These are phyloP conservation scores for Nycteola revayana DNA, from an alignment of 2,888 invertebrate species.

Conservation along the genomic window DNA sequence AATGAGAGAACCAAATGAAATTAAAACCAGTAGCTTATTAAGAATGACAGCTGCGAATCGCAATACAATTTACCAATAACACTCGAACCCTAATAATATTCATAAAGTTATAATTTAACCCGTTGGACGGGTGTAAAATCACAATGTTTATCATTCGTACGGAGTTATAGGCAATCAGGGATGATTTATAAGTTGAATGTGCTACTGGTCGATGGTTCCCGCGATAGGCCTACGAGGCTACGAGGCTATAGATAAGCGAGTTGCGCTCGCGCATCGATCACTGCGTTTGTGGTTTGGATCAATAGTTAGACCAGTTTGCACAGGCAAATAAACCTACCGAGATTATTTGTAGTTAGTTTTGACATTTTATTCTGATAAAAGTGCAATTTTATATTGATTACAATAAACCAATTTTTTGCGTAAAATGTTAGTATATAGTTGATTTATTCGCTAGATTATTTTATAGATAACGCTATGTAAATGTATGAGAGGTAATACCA, in stretches of 20 bases:
- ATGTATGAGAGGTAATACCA: constrained; percentile 21
- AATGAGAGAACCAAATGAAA: too few relatives aligned
- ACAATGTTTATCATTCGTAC: constrained; percentile 60
- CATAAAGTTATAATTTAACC: constrained; percentile 36
- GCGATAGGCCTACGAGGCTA: constrained; percentile 47
- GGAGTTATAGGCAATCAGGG: constrained; percentile 60
- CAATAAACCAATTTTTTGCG: too few relatives aligned
- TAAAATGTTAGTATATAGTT: too few relatives aligned
- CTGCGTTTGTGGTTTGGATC: constrained; percentile 29
- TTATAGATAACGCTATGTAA: constrained; percentile 10
- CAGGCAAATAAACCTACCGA: constrained; percentile 32
- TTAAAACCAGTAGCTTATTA: background rate
- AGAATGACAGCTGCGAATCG: background rate
- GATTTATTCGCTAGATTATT: constrained; percentile 6
- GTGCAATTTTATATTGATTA: too few relatives aligned
- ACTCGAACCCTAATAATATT: constrained; percentile 29
- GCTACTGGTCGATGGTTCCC: constrained; percentile 54
- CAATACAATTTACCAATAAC: background rate
- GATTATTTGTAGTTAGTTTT: too few relatives aligned
- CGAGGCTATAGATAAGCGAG: constrained; percentile 33
- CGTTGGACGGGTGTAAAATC: constrained; percentile 47
- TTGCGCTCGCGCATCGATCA: constrained; percentile 48
- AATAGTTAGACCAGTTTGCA: constrained; percentile 42
- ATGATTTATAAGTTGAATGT: constrained; percentile 62
- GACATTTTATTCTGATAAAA: too few relatives aligned